These are phyloP conservation scores for Arge pagana DNA, from an alignment of 2,888 invertebrate genomes.

Conservation along the genomic window DNA sequence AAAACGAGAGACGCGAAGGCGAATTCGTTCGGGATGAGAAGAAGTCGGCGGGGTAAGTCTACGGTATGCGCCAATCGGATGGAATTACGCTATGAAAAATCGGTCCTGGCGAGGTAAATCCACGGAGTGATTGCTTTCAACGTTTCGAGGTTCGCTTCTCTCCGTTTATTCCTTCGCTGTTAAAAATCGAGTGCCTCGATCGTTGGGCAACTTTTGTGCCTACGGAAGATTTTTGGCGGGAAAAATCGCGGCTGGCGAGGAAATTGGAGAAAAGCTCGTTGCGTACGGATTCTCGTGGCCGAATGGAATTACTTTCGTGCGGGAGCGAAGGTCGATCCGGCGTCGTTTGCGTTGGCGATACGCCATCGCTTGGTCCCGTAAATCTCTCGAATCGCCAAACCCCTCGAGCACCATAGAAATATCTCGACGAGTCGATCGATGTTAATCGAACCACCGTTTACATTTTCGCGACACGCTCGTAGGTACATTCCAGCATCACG, in stretches of 20 bases:
- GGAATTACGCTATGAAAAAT: constrained; percentile 17
- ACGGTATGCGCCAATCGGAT: constrained; percentile 13
- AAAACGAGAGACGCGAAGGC: background rate
- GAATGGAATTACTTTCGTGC: background rate
- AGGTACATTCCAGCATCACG: too few species aligned
- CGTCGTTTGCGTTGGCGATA: background rate
- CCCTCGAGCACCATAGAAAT: too few species aligned
- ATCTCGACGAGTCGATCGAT: too few species aligned
- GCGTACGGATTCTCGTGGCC: background rate
- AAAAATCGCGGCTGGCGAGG: background rate
- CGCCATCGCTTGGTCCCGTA: background rate
- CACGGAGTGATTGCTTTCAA: constrained; percentile 17
- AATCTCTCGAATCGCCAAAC: background rate
- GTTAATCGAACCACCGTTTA: too few species aligned
- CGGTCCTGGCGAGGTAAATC: constrained; percentile 11
- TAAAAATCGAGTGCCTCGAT: background rate
- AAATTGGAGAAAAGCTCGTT: background rate
- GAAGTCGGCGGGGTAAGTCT: background rate
- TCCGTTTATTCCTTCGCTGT: background rate
- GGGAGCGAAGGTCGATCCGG: background rate
- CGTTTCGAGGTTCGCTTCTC: background rate
- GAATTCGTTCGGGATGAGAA: constrained; percentile 1
- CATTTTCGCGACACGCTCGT: too few species aligned
- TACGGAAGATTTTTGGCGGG: background rate
- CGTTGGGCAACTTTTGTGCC: background rate